phyloP scores from a whole-genome alignment of 2,888 invertebrate genomes.

The Agrypnus murinus region DNA sequence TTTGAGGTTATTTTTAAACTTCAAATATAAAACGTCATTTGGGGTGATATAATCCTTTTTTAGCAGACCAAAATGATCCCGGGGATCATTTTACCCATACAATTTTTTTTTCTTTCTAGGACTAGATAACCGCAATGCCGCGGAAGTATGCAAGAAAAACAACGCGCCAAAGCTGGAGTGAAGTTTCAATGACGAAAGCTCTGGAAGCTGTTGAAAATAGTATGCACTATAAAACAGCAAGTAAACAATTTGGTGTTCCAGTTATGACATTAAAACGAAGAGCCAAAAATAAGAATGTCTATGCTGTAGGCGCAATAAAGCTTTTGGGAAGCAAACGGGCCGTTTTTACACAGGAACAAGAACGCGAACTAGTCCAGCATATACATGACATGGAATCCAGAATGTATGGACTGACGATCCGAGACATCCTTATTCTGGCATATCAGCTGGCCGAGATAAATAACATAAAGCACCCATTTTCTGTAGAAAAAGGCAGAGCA shows the following conservation, averaged over 20 bases:
- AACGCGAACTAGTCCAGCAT: constrained; percentile 15
- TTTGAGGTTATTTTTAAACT: too few species aligned
- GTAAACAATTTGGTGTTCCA: constrained; percentile 32
- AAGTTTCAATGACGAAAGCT: constrained; percentile 19
- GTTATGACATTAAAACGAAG: constrained; percentile 11
- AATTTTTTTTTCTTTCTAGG: constrained; percentile 1
- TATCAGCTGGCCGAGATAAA: constrained; percentile 42
- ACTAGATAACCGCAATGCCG: neutral
- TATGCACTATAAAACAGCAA: constrained; percentile 14
- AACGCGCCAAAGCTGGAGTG: constrained; percentile 19
- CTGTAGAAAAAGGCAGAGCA: too few species aligned
- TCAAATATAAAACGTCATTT: too few species aligned
- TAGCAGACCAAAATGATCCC: constrained; percentile 11
- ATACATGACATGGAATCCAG: constrained; percentile 31
- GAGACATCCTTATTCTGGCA: constrained; percentile 42
- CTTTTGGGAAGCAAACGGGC: too few species aligned
- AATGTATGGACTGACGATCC: constrained; percentile 34
- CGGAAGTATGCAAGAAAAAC: too few species aligned
- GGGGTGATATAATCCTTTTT: neutral
- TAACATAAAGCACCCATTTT: too few species aligned
- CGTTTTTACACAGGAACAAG: too few species aligned
- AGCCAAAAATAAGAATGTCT: too few species aligned
- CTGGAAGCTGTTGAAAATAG: constrained; percentile 16
- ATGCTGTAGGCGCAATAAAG: too few species aligned
- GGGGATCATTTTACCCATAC: neutral